phyloP scores from a whole-genome alignment of 2,797 vertebrate genomes.

The Sebastes minor region DNA sequence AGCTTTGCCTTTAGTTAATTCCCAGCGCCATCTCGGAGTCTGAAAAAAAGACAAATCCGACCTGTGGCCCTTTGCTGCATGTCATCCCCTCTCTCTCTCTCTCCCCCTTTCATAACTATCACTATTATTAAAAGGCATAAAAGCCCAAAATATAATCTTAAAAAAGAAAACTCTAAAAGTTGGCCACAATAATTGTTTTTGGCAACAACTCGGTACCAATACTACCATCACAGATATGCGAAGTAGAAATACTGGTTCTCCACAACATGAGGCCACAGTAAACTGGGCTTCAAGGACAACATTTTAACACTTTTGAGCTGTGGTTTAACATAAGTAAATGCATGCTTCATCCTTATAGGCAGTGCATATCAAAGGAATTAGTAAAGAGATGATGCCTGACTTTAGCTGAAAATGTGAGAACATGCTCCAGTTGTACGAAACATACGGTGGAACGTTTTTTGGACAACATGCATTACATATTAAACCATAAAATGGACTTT shows the following conservation, averaged over 20 bases:
- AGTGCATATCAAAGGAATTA: slow-evolving; percentile 14
- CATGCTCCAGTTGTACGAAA: slow-evolving; percentile 46
- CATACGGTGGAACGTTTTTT: slow-evolving; percentile 25
- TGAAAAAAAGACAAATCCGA: neutral
- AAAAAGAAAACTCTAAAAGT: neutral
- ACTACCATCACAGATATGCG: slow-evolving; percentile 1
- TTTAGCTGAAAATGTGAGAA: slow-evolving; percentile 36
- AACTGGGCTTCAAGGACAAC: neutral
- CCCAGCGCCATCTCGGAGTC: neutral
- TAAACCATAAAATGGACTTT: slow-evolving; percentile 4
- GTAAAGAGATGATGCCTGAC: slow-evolving; percentile 7
- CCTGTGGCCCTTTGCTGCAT: too few species aligned
- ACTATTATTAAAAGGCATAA: too few species aligned
- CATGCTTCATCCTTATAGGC: slow-evolving; percentile 2
- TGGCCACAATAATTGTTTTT: slow-evolving; percentile 23
- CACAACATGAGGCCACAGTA: slow-evolving; percentile 18
- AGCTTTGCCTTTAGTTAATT: neutral
- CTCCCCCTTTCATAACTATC: too few species aligned
- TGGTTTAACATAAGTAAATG: slow-evolving; percentile 16
- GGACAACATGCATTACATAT: slow-evolving; percentile 25
- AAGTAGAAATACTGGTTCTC: slow-evolving; percentile 15
- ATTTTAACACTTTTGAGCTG: neutral
- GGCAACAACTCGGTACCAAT: slow-evolving; percentile 45
- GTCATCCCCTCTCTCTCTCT: too few species aligned
- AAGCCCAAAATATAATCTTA: too few species aligned